These are phyloP conservation scores for Gila orcuttii DNA, from an alignment of 2,113 vertebrate genomes.

Conservation along the genomic window DNA sequence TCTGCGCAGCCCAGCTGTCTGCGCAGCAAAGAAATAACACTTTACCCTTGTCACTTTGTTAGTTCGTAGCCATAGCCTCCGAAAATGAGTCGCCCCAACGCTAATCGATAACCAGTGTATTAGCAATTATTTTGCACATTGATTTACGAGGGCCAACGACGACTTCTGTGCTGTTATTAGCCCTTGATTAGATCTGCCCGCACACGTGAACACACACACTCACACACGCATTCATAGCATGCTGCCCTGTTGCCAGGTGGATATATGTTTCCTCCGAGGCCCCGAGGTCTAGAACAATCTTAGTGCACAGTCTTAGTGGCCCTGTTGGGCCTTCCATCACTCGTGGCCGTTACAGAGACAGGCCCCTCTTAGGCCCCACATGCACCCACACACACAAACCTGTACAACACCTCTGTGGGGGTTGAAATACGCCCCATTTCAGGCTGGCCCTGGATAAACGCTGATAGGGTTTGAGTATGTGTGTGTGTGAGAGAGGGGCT, in stretches of 20 bases:
- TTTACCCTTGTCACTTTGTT: conserved; percentile 99
- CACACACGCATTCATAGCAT: conserved; percentile 66
- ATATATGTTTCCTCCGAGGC: conserved; percentile 92
- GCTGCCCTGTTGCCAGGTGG: conserved; percentile 75
- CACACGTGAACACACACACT: conserved; percentile 69
- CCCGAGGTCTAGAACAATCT: conserved; percentile 87
- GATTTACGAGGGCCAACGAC: conserved; percentile 94
- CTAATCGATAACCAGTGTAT: conserved; percentile 99
- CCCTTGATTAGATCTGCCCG: conserved; percentile 94
- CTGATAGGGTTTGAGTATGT: conserved; percentile 41
- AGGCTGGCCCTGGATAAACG: conserved; percentile 47
- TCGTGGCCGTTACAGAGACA: conserved; percentile 89
- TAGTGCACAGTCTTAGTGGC: conserved; percentile 76
- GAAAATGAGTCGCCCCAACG: conserved; percentile 90
- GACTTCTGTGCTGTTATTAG: conserved; percentile 95
- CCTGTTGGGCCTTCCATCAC: conserved; percentile 89
- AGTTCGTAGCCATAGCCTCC: conserved; percentile 91
- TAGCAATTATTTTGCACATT: conserved; percentile 99
- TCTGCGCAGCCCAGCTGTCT: conserved; percentile 61
- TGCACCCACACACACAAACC: conserved; percentile 40
- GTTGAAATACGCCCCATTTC: conserved; percentile 57
- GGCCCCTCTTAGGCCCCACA: conserved; percentile 73
- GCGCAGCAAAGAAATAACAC: conserved; percentile 85
- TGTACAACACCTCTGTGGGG: conserved; percentile 21
- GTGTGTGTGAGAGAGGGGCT: conserved; percentile 30